A percentile compares a stretch with the other conserved stretches of the same genome.
phyloP scores from a whole-genome alignment of 2,113 vertebrate genomes.

The Siphamia tubifer region DNA sequence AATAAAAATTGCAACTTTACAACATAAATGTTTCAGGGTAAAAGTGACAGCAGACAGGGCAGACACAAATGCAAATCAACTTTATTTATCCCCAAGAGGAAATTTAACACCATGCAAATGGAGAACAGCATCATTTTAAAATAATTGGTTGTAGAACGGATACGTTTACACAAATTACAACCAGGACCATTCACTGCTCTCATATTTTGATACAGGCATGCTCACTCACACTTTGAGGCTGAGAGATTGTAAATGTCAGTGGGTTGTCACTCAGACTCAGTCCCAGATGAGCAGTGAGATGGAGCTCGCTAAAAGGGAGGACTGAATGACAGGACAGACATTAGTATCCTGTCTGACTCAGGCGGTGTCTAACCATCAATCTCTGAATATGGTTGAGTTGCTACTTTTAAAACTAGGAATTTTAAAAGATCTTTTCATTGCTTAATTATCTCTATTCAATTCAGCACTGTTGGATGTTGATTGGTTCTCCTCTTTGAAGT shows the following conservation, averaged over 20 bases:
- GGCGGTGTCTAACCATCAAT: conserved; percentile 67
- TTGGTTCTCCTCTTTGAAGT: conserved; percentile 36
- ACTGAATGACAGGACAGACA: conserved; percentile 32
- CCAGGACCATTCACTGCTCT: conserved; percentile 5
- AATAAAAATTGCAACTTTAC: too few relatives aligned
- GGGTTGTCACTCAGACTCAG: conserved; percentile 78
- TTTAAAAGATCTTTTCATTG: conserved; percentile 40
- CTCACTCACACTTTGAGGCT: conserved; percentile 45
- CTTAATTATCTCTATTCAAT: conserved; percentile 51
- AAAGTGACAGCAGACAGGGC: too few relatives aligned
- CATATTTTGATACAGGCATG: conserved; percentile 25
- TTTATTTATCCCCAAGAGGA: too few relatives aligned
- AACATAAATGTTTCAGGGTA: too few relatives aligned
- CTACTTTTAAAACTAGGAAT: conserved; percentile 40
- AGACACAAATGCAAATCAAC: too few relatives aligned
- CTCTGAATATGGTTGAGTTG: conserved; percentile 26
- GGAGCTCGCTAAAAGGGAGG: conserved; percentile 79
- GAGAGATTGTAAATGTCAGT: conserved; percentile 70
- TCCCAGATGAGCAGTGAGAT: conserved; percentile 80
- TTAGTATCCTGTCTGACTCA: conserved; percentile 76
- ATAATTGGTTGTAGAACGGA: neutral
- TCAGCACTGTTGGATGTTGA: conserved; percentile 20
- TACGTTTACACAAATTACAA: conserved; percentile 40
- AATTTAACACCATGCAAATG: neutral
- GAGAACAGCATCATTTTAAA: neutral